These are phyloP conservation scores for Troglohyphantes excavatus DNA, from an alignment of 2,888 invertebrate genomes.

Conservation along the genomic window DNA sequence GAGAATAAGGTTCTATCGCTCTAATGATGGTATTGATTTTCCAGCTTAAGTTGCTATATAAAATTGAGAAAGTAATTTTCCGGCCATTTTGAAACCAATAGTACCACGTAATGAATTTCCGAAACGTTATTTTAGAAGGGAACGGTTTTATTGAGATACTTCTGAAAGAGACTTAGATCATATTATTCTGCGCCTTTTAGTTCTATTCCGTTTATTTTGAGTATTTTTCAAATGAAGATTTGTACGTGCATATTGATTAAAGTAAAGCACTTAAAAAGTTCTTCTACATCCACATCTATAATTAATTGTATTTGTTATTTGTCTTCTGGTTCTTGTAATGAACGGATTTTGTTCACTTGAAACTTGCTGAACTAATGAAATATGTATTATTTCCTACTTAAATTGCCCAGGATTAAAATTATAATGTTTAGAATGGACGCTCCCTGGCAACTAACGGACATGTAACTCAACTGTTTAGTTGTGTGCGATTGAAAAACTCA, in stretches of 20 bases:
- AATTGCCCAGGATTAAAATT: too few species aligned
- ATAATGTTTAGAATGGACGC: too few species aligned
- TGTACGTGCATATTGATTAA: background rate
- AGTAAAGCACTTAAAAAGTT: background rate
- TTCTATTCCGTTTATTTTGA: background rate
- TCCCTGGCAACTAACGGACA: too few species aligned
- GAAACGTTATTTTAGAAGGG: background rate
- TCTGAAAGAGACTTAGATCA: background rate
- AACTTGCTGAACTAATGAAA: too few species aligned
- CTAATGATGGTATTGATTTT: background rate
- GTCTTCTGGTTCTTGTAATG: too few species aligned
- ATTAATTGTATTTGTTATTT: background rate
- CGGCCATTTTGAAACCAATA: background rate
- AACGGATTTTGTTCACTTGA: too few species aligned
- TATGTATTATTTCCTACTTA: too few species aligned
- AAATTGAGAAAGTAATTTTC: background rate
- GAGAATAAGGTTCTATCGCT: background rate
- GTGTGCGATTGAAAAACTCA: too few species aligned
- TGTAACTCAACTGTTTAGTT: too few species aligned
- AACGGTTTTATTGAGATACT: background rate
- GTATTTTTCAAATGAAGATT: background rate
- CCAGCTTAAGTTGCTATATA: background rate
- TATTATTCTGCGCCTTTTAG: background rate
- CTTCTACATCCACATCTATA: background rate
- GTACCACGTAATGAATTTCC: background rate